Percentiles rank a stretch among this genome's conserved stretches.
Evolutionary conservation across 2,888 invertebrate species (phyloP).

Genomic region (Apodemia mormo): DNA sequence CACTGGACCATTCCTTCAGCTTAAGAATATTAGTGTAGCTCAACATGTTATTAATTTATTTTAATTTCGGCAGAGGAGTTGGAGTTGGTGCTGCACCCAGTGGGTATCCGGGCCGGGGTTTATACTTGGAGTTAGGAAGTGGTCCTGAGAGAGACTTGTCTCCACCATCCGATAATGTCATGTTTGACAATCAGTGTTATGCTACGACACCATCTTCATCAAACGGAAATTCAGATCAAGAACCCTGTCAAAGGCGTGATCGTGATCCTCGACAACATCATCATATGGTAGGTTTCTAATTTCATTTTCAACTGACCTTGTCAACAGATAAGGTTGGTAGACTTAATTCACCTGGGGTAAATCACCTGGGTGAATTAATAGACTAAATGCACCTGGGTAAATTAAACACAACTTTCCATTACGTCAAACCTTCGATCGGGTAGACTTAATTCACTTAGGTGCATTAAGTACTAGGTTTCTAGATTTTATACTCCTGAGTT

Average conservation of each 20-base stretch:
- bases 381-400: too few species aligned
- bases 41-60: not conserved
- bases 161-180: conserved; percentile 95
- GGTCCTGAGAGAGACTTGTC: conserved; percentile 86
- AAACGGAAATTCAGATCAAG: conserved; percentile 95
- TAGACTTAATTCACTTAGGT: too few species aligned
- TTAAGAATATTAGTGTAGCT: too few species aligned
- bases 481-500: too few species aligned
- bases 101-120: conserved; percentile 86
- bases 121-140: conserved; percentile 87
- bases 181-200: conserved; percentile 97
- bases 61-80: conserved; percentile 58
- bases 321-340: too few species aligned
- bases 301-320: too few species aligned
- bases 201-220: conserved; percentile 97
- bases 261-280: conserved; percentile 82
- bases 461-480: too few species aligned
- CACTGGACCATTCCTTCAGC: too few species aligned
- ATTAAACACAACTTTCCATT: too few species aligned
- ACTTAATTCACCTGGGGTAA: too few species aligned
- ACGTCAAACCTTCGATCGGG: too few species aligned
- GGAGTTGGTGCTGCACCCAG: conserved; percentile 73
- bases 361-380: too few species aligned
- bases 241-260: conserved; percentile 84
- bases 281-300: conserved; percentile 75